These are phyloP conservation scores for Erinaceus europaeus DNA, from an alignment of 2,113 vertebrate species.

Conservation along the genomic window DNA sequence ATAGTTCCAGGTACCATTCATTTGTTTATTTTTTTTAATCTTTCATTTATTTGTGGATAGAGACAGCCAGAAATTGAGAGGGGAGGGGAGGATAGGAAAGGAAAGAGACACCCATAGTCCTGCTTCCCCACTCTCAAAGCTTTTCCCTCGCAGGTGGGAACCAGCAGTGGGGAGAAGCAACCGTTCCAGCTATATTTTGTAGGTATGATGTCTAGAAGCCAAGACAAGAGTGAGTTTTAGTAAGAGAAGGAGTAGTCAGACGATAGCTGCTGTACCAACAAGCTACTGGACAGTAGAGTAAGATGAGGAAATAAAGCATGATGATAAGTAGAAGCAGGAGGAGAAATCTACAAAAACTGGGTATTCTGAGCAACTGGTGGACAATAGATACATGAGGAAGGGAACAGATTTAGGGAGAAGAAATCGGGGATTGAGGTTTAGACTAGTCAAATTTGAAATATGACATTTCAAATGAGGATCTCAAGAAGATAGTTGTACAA, in stretches of 20 bases:
- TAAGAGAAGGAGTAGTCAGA: no score
- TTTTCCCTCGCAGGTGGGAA: no score
- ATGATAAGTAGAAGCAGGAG: neutral
- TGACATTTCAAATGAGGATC: neutral
- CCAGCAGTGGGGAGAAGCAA: no score
- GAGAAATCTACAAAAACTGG: neutral
- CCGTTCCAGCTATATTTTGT: no score
- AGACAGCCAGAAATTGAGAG: neutral
- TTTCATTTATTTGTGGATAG: neutral
- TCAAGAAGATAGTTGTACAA: neutral
- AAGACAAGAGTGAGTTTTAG: no score
- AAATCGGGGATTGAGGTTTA: slow-evolving; percentile 9
- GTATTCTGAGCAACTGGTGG: neutral
- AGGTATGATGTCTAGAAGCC: no score
- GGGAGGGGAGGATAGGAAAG: no score
- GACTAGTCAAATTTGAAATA: neutral
- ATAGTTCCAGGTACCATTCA: neutral
- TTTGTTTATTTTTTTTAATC: neutral
- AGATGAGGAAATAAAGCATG: neutral
- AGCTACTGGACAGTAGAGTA: neutral
- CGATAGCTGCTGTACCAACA: no score
- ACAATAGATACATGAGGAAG: neutral
- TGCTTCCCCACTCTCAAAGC: no score
- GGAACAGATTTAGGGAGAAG: neutral
- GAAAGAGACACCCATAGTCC: no score